These are phyloP conservation scores for Leptatherina wallacei DNA, from an alignment of 2,797 vertebrate species.

Conservation along the genomic window DNA sequence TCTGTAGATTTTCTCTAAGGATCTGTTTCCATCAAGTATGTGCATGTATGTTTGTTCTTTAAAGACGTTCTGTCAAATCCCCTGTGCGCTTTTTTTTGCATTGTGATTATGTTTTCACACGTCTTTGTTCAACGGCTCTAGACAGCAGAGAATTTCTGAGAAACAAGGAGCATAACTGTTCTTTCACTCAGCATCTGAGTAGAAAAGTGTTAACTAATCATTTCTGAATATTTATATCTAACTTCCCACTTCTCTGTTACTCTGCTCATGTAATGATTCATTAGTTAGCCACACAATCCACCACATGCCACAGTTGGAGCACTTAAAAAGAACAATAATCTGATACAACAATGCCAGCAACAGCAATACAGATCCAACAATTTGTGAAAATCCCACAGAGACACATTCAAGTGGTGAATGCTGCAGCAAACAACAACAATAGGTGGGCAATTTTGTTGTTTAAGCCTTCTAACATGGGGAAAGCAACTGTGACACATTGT, in stretches of 20 bases:
- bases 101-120: constrained; percentile 47
- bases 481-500: constrained; percentile 25
- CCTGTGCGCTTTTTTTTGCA: constrained; percentile 27
- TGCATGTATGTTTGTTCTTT: constrained; percentile 29
- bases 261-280: constrained; percentile 38
- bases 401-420: constrained; percentile 20
- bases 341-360: constrained; percentile 44
- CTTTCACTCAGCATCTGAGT: constrained; percentile 23
- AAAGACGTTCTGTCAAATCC: constrained; percentile 34
- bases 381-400: constrained; percentile 48
- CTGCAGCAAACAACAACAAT: constrained; percentile 46
- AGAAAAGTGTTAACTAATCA: constrained; percentile 30
- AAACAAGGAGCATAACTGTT: constrained; percentile 20
- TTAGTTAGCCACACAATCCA: constrained; percentile 45
- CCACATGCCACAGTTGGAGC: constrained; percentile 20
- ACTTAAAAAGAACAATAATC: constrained; percentile 40
- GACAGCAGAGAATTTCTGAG: constrained; percentile 13
- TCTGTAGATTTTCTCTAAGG: constrained; percentile 13
- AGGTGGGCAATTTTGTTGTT: constrained; percentile 14
- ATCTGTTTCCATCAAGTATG: constrained; percentile 24
- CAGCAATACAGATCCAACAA: constrained; percentile 48
- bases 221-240: constrained; percentile 37
- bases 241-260: constrained; percentile 31
- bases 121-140: constrained; percentile 36
- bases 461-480: constrained; percentile 26